phyloP scores from a whole-genome alignment of 2,113 vertebrate genomes.

The Myrmophylax atrothorax region DNA sequence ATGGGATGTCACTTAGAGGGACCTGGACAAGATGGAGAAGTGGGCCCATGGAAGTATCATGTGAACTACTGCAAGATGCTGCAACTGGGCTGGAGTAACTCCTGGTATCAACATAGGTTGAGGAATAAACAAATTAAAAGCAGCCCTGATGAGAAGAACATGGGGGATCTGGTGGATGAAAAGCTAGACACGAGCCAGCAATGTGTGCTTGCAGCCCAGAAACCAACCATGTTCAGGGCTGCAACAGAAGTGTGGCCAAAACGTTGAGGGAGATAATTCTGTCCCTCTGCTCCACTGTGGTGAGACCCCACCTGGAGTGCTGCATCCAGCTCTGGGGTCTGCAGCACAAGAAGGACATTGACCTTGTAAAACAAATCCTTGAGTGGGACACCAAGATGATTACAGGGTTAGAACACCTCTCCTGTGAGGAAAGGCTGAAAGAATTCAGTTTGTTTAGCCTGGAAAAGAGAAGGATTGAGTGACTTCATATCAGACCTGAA shows the following conservation, averaged over 20 bases:
- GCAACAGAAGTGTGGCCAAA: not conserved
- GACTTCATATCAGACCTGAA: not conserved
- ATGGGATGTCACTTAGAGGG: not conserved
- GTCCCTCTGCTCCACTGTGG: not conserved
- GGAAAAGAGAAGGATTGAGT: not conserved
- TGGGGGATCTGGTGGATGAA: not conserved
- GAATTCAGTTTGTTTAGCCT: not conserved
- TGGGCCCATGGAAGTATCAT: accelerated
- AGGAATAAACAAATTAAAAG: not conserved
- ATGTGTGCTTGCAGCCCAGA: not conserved
- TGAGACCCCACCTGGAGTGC: not conserved
- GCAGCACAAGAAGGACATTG: not conserved
- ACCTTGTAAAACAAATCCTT: accelerated
- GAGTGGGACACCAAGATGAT: not conserved
- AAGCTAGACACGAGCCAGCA: not conserved
- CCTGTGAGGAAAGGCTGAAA: not conserved
- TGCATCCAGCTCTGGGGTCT: not conserved
- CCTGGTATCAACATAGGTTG: not conserved
- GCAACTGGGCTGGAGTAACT: accelerated
- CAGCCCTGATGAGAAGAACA: not conserved
- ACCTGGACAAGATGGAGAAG: accelerated
- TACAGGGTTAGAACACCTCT: not conserved
- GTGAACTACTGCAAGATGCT: too few species aligned
- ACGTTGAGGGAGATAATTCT: not conserved
- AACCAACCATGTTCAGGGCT: not conserved